Evolutionary conservation across 2,113 vertebrate species (phyloP).

Genomic region (Perca flavescens): DNA sequence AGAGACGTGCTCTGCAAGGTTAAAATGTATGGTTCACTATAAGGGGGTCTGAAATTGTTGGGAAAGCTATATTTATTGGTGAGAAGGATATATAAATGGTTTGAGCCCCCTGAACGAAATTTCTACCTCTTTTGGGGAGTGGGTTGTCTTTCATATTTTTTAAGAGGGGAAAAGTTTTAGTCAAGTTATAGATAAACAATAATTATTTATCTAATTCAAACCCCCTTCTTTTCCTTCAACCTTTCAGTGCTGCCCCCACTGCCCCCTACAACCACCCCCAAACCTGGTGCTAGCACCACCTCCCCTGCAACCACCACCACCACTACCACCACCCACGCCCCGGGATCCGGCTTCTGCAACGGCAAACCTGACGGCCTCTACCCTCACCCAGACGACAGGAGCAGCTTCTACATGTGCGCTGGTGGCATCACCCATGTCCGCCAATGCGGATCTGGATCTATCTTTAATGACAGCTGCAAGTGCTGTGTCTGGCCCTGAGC

Average conservation of each 20-base stretch:
- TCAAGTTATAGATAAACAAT: not conserved
- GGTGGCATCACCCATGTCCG: slow-evolving; percentile 62
- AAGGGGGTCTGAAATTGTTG: no score
- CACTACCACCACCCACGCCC: slow-evolving; percentile 69
- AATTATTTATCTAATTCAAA: not conserved
- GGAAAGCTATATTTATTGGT: no score
- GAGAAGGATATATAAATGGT: no score
- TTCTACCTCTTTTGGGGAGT: no score
- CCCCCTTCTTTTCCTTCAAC: not conserved
- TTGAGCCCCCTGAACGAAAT: no score
- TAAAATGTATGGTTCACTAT: no score
- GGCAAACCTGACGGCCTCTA: slow-evolving; percentile 82
- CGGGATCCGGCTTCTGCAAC: slow-evolving; percentile 81
- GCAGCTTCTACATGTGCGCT: slow-evolving; percentile 76
- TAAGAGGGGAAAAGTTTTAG: not conserved
- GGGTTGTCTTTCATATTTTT: no score
- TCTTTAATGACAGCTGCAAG: slow-evolving; percentile 76
- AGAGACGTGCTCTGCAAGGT: no score
- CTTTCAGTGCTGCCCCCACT: slow-evolving; percentile 65
- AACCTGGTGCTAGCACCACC: slow-evolving; percentile 59
- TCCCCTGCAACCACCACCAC: slow-evolving; percentile 52
- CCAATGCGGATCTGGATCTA: slow-evolving; percentile 58
- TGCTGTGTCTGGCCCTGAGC: slow-evolving; percentile 81
- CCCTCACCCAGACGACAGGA: slow-evolving; percentile 61
- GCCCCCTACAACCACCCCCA: slow-evolving; percentile 70